These are phyloP conservation scores for Sebastes hopkinsi DNA, from an alignment of 2,797 vertebrate species.

Conservation along the genomic window DNA sequence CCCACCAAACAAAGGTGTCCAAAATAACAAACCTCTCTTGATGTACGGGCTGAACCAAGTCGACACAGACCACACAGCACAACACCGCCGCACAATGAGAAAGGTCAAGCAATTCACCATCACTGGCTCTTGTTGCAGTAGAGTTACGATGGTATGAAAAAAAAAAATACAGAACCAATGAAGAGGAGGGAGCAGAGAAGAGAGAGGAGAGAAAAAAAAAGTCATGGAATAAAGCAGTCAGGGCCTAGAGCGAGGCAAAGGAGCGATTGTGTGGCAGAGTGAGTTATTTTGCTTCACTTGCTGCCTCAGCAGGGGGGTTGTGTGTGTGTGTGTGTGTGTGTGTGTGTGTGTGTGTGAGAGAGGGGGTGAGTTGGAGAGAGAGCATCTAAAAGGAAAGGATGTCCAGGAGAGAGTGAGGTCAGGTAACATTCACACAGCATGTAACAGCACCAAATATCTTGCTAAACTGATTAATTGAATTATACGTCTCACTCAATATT, in stretches of 20 bases:
- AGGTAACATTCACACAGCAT: constrained; percentile 72
- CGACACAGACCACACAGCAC: constrained; percentile 79
- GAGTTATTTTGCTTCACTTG: constrained; percentile 87
- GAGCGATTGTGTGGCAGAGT: constrained; percentile 83
- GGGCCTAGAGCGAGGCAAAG: constrained; percentile 79
- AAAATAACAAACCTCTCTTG: constrained; percentile 69
- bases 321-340: constrained; percentile 21
- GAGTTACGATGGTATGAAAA: constrained; percentile 75
- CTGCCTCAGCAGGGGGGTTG: constrained; percentile 76
- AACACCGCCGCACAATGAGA: constrained; percentile 74
- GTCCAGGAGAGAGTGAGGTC: constrained; percentile 65
- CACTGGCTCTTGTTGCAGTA: constrained; percentile 78
- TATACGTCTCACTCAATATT: constrained; percentile 46
- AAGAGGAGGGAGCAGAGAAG: constrained; percentile 49
- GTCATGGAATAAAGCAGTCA: constrained; percentile 78
- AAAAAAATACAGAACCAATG: constrained; percentile 59
- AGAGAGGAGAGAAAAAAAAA: constrained; percentile 39
- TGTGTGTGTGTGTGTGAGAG: constrained; percentile 11
- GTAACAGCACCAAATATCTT: constrained; percentile 37
- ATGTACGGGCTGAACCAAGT: constrained; percentile 72
- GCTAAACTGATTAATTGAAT: constrained; percentile 56
- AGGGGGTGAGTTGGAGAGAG: constrained; percentile 44
- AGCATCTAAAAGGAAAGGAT: constrained; percentile 59
- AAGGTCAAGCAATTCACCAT: constrained; percentile 83
- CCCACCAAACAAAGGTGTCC: constrained; percentile 63